Conservation (phyloP, 2,888 invertebrate genomes). For the Phaedon cochleariae region DNA sequence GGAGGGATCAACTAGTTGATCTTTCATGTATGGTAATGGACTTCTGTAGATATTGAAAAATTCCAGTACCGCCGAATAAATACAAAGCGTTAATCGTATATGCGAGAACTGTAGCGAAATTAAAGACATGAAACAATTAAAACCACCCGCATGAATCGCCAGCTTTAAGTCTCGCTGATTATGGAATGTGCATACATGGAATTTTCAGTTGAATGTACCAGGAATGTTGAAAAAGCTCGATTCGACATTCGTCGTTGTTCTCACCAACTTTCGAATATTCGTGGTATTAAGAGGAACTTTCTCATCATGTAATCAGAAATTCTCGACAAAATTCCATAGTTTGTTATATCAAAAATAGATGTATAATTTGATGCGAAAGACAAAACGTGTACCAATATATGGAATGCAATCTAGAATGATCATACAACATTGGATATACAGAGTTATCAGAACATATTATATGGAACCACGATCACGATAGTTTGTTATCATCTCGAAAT, state of each 20-base stretch:
- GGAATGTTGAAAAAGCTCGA: constrained; percentile 58
- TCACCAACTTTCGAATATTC: constrained; percentile 55
- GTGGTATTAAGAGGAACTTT: constrained; percentile 49
- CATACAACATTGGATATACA: too few species aligned
- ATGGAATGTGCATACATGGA: constrained; percentile 60
- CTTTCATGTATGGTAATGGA: too few species aligned
- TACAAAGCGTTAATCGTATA: constrained; percentile 8
- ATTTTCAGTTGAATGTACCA: constrained; percentile 59
- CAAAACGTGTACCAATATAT: too few species aligned
- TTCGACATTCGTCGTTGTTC: constrained; percentile 54
- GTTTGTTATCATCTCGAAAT: too few species aligned
- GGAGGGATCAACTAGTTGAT: too few species aligned
- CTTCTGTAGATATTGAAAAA: too few species aligned
- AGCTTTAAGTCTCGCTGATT: constrained; percentile 55
- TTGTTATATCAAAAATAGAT: too few species aligned
- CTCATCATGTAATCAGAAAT: constrained; percentile 28
- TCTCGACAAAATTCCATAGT: constrained; percentile 25
- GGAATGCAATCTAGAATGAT: too few species aligned
- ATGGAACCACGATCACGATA: too few species aligned
- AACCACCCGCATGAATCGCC: constrained; percentile 55
- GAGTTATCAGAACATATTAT: too few species aligned
- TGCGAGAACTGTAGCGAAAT: constrained; percentile 18
- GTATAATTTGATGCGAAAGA: too few species aligned
- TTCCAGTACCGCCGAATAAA: not conserved
- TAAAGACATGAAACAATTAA: constrained; percentile 47